These are phyloP conservation scores for Halesus radiatus DNA, from an alignment of 1,140 invertebrate species.

Conservation along the genomic window DNA sequence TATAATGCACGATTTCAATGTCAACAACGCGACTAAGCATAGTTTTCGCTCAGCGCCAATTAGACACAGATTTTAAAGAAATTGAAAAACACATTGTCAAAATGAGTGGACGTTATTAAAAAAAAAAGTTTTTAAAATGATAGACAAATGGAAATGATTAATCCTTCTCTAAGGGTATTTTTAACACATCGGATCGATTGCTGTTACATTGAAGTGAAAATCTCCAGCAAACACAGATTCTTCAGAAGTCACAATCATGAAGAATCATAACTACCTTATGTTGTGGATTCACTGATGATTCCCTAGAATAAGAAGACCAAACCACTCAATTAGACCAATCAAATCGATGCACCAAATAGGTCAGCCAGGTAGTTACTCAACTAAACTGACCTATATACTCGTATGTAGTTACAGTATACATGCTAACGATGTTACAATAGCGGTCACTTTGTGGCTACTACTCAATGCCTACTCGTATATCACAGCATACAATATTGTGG, in stretches of 20 bases:
- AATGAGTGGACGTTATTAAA: too few species aligned
- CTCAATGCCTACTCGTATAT: not conserved
- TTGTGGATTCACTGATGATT: not conserved
- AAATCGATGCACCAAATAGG: not conserved
- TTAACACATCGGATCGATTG: too few species aligned
- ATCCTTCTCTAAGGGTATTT: too few species aligned
- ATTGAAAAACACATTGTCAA: too few species aligned
- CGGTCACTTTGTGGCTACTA: not conserved
- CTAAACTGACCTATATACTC: not conserved
- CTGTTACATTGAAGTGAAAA: too few species aligned
- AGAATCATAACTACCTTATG: not conserved
- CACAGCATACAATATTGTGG: not conserved
- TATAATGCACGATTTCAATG: too few species aligned
- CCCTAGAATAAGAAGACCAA: not conserved
- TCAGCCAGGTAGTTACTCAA: not conserved
- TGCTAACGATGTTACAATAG: slow-evolving; percentile 14
- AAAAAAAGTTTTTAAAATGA: too few species aligned
- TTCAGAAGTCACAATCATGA: not conserved
- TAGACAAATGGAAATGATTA: too few species aligned
- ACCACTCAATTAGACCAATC: slow-evolving; percentile 4
- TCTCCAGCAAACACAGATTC: not conserved
- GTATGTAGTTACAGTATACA: not conserved
- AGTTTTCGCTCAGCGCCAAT: too few species aligned
- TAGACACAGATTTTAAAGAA: too few species aligned
- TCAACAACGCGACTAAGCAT: too few species aligned